These are phyloP conservation scores for Hormaphis cornu DNA, from an alignment of 1,140 invertebrate genomes.

Conservation along the genomic window DNA sequence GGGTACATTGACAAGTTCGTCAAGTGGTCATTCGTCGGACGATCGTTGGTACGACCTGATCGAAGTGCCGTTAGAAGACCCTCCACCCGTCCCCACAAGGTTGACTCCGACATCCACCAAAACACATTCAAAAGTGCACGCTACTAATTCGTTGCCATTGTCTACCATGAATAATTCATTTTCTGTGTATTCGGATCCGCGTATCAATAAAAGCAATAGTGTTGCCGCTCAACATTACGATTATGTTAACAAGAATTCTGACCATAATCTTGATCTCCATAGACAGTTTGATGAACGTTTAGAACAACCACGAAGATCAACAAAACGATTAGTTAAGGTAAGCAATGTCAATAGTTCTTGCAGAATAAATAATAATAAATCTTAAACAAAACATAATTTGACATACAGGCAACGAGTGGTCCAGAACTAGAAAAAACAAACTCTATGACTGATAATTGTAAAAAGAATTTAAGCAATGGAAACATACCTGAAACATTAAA, in stretches of 20 bases:
- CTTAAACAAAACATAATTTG: background rate
- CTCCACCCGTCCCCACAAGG: conserved; percentile 46
- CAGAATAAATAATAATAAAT: background rate
- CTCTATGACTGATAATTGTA: conserved; percentile 10
- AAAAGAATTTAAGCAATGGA: conserved; percentile 23
- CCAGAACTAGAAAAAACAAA: conserved; percentile 15
- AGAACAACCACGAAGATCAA: conserved; percentile 28
- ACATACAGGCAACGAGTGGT: background rate
- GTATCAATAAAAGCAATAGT: conserved; percentile 19
- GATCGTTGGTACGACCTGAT: conserved; percentile 57
- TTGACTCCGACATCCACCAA: conserved; percentile 34
- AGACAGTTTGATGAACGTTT: conserved; percentile 25
- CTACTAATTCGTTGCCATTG: conserved; percentile 44
- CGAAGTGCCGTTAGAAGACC: conserved; percentile 42
- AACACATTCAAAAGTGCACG: conserved; percentile 39
- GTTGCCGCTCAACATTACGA: conserved; percentile 29
- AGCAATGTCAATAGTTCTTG: background rate
- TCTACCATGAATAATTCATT: conserved; percentile 42
- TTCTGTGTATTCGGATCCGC: conserved; percentile 35
- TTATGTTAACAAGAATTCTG: conserved; percentile 24
- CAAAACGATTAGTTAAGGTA: conserved; percentile 24
- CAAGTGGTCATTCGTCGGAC: conserved; percentile 56
- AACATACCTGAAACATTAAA: conserved; percentile 25
- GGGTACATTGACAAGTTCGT: conserved; percentile 54
- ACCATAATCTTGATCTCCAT: conserved; percentile 43